These are phyloP conservation scores for Hippocampus barbouri DNA, from an alignment of 2,113 vertebrate species.

Conservation along the genomic window DNA sequence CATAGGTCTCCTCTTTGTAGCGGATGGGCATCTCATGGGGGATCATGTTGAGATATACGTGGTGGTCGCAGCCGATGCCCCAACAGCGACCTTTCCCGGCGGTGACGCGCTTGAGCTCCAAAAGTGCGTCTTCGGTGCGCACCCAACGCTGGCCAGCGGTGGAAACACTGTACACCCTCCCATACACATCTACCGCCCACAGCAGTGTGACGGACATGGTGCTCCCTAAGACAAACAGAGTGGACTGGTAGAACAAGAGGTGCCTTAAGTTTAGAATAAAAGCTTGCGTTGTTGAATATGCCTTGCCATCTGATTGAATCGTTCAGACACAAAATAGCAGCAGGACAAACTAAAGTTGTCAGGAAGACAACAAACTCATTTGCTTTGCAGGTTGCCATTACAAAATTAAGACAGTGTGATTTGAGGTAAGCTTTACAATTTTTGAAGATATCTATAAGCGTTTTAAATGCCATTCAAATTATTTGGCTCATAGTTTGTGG, in stretches of 20 bases:
- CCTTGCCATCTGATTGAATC: too few species aligned
- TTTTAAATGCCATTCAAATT: too few species aligned
- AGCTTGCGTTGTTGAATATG: too few species aligned
- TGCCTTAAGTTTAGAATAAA: background rate
- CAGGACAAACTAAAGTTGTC: too few species aligned
- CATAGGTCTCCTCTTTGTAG: conserved; percentile 89
- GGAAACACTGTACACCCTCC: conserved; percentile 84
- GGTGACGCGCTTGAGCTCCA: conserved; percentile 88
- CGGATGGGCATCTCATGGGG: conserved; percentile 83
- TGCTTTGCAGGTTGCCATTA: too few species aligned
- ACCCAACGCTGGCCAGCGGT: conserved; percentile 84
- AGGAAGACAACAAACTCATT: too few species aligned
- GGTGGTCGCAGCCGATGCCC: conserved; percentile 92
- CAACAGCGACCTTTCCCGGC: conserved; percentile 85
- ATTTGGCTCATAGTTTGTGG: too few species aligned
- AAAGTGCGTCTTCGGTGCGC: conserved; percentile 76
- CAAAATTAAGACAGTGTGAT: too few species aligned
- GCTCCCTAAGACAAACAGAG: conserved; percentile 38
- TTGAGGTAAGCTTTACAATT: too few species aligned
- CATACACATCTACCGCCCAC: conserved; percentile 94
- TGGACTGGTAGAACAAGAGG: background rate
- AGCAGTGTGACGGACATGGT: conserved; percentile 80
- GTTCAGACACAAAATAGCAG: background rate
- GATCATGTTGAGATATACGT: conserved; percentile 84
- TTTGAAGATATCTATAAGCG: too few species aligned